Percentiles rank a stretch among this genome's conserved stretches.
These are phyloP conservation scores for Dipodomys stephensi DNA, from an alignment of 2,113 vertebrate species.

Conservation along the genomic window DNA sequence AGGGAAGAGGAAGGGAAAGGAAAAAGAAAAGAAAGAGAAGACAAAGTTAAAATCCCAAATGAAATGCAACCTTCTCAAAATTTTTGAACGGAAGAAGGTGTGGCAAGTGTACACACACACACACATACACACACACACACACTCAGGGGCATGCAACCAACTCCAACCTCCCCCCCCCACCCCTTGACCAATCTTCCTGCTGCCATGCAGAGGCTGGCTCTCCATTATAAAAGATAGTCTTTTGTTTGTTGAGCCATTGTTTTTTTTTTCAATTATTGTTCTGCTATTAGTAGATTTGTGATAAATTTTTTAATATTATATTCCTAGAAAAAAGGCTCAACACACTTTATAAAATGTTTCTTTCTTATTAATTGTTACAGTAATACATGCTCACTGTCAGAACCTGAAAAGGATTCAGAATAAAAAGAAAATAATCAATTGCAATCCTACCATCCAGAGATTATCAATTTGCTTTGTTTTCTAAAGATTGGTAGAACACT, in stretches of 20 bases:
- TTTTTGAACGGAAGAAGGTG: conserved; percentile 55
- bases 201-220: neutral
- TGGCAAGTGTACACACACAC: conserved; percentile 16
- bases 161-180: too few relatives aligned
- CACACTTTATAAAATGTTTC: conserved; percentile 52
- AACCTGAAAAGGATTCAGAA: neutral
- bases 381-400: conserved; percentile 67
- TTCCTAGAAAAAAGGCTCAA: conserved; percentile 19
- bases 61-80: conserved; percentile 34
- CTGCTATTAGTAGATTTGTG: neutral
- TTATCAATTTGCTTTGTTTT: neutral
- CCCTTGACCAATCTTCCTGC: neutral
- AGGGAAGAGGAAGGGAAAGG: conserved; percentile 53
- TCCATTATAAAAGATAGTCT: neutral
- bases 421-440: neutral
- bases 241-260: conserved; percentile 5
- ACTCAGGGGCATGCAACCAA: neutral
- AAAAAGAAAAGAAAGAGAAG: conserved; percentile 71
- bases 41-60: conserved; percentile 71
- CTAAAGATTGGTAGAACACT: neutral
- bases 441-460: neutral
- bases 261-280: neutral
- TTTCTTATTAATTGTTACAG: conserved; percentile 48
- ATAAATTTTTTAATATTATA: neutral
- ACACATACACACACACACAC: neutral